Base-by-base conservation (phyloP, 37 sponge, comb jelly and placozoan genomes). In the Tethya wilhelma region DNA sequence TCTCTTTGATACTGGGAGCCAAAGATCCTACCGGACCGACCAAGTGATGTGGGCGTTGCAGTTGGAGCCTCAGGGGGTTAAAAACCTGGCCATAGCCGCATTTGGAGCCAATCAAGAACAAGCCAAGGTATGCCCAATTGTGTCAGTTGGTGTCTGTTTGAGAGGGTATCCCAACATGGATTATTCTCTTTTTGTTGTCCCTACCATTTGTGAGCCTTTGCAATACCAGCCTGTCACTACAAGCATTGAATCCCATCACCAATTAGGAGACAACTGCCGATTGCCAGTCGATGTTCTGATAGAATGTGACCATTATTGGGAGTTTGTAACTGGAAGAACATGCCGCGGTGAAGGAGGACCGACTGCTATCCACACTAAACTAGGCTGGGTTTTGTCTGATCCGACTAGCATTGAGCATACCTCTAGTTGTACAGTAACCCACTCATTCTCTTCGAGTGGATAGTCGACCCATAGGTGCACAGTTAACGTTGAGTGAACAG, bases 331-430 rank as follows among this genome's bases (percentile, higher is more conserved):
- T 33, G 79, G 79, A 37, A 32, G 26, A 32, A 45, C 44, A 12
- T 19, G 33, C 32, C 38, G 36, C 2, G 69, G 69, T 32, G 36
- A 20, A 19, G 36, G n/a, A 9, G 79, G 79, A 37, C 79, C 69
- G 23, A 66, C 68, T 37, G 79, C 79, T 2, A 36, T 79, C 45
- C 79, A 67, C 38, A 64, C 79, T n/a, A 67, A 53, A 37, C 11
- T 79, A 31, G 79, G 79, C 45, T 79, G 79, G 79, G 66, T 79
- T 25, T 77, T n/a, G n/a, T n/a, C n/a, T n/a, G n/a, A n/a, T n/a
- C n/a, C n/a, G n/a, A n/a, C n/a, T n/a, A n/a, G n/a, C n/a, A n/a
- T n/a, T n/a, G n/a, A n/a, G n/a, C n/a, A n/a, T n/a, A n/a, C n/a
- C n/a, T n/a, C n/a, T n/a, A n/a, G n/a, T n/a, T n/a, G n/a, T n/a